phyloP scores from a whole-genome alignment of 2,888 invertebrate species.

The Dilophus febrilis region DNA sequence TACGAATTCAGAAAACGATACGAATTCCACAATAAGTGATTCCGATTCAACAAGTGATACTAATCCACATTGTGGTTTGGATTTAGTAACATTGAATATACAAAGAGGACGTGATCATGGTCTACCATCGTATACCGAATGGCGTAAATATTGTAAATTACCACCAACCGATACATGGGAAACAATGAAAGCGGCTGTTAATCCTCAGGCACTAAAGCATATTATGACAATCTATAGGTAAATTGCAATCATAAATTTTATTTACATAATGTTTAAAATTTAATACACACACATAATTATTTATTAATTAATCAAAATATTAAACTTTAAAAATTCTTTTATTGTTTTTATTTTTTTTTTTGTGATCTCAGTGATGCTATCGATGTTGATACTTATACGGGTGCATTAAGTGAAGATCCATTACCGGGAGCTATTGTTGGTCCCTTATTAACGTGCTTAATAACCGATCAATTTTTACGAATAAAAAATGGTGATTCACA shows the following conservation, averaged over 20 bases:
- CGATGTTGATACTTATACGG: constrained; percentile 80
- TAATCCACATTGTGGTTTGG: constrained; percentile 43
- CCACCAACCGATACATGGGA: constrained; percentile 40
- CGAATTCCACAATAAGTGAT: constrained; percentile 14
- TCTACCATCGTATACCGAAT: constrained; percentile 57
- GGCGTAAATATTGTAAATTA: constrained; percentile 61
- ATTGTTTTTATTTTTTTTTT: not conserved
- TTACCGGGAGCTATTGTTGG: constrained; percentile 56
- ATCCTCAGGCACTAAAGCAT: constrained; percentile 41
- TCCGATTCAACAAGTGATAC: constrained; percentile 4
- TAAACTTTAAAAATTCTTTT: too few species aligned
- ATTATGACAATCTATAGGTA: constrained; percentile 49
- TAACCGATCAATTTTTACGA: constrained; percentile 70
- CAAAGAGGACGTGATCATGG: constrained; percentile 83
- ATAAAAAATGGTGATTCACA: constrained; percentile 68
- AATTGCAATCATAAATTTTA: constrained; percentile 15
- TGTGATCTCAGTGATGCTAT: constrained; percentile 39
- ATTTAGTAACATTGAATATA: constrained; percentile 74
- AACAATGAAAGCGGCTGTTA: constrained; percentile 46
- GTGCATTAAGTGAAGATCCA: constrained; percentile 67
- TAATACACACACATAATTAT: too few species aligned
- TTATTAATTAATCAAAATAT: not conserved
- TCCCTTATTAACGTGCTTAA: constrained; percentile 66
- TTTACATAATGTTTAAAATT: too few species aligned
- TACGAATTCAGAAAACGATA: not conserved